These are phyloP conservation scores for Papilio machaon DNA, from an alignment of 1,140 invertebrate genomes.

Conservation along the genomic window DNA sequence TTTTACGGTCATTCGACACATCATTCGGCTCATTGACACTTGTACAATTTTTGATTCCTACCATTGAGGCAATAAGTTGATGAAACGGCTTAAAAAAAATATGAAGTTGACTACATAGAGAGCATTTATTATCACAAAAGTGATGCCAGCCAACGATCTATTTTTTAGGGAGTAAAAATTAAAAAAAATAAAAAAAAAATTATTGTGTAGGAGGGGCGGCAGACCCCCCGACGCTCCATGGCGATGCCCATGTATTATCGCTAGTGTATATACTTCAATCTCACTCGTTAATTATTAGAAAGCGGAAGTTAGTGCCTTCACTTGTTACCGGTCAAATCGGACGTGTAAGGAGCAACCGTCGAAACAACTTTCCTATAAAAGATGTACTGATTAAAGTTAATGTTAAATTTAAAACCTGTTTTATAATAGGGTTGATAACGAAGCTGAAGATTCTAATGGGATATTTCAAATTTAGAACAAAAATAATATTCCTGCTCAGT, in stretches of 20 bases:
- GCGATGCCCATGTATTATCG: background rate
- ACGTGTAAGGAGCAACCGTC: background rate
- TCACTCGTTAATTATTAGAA: background rate
- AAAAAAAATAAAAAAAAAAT: no score
- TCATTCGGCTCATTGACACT: no score
- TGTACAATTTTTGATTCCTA: no score
- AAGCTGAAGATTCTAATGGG: background rate
- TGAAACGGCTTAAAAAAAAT: no score
- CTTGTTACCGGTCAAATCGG: background rate
- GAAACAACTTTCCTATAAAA: background rate
- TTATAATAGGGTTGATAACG: background rate
- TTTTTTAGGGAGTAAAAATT: no score
- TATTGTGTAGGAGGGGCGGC: no score
- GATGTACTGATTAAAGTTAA: background rate
- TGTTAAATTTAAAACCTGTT: background rate
- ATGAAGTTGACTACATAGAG: no score
- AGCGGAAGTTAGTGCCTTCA: constrained; percentile 10
- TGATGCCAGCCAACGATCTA: no score
- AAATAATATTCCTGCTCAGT: no score
- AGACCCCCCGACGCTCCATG: background rate
- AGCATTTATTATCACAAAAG: no score
- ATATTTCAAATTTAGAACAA: background rate
- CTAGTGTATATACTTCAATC: background rate
- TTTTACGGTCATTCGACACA: no score
- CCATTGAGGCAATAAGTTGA: no score